Base-by-base conservation (phyloP, 2,113 vertebrate species). In the Ibidorhyncha struthersii region DNA sequence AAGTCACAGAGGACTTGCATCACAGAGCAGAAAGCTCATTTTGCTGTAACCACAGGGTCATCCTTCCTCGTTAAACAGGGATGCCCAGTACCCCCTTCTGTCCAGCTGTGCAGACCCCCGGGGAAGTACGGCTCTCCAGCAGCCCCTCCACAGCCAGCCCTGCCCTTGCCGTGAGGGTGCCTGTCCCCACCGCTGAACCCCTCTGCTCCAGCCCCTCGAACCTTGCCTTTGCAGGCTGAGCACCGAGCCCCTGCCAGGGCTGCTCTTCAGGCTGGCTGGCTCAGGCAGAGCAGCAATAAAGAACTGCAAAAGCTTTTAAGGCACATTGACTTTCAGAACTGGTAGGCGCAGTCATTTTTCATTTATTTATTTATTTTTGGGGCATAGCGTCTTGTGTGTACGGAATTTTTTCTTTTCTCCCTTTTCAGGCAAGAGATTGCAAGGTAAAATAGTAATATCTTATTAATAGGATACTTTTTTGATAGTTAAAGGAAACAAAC, bases 361-460 rank as follows among this genome's bases (percentile, higher is more conserved):
- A 56, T 74, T 90, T 81, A 86, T 92, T 89, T 93, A 47, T 89
- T 93, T 95, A 56, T 92, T 91, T 88, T 21, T 55, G 65, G 41
- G 12, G 7, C 23, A 49, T 10, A 56, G 25, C 4, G 1, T 87
- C 89, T 78, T 69, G 15, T 73, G 50, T 45, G 21, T 69, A 36
- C 52, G 30, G 53, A 86, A 43, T 43, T 45, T 4, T 29, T 40
- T 65, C 18, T 95, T 63, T 71, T 81, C 22, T 61, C 4, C 8
- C 2, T 36, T 90, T 86, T 67, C 86, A 77, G 49, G 36, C 56
- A 84, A 95, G 67, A 85, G 23, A 72, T 62, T 90, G 56, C 34
- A 70, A 82, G 67, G 14, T 65, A 80, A 93, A 96, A 95, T 85
- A 94, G 91, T 93, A 95, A 96, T 96, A 72, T 74, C 96, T 96